Base-by-base conservation (phyloP, 2,888 invertebrate genomes). In the Luffia ferchaultella region DNA sequence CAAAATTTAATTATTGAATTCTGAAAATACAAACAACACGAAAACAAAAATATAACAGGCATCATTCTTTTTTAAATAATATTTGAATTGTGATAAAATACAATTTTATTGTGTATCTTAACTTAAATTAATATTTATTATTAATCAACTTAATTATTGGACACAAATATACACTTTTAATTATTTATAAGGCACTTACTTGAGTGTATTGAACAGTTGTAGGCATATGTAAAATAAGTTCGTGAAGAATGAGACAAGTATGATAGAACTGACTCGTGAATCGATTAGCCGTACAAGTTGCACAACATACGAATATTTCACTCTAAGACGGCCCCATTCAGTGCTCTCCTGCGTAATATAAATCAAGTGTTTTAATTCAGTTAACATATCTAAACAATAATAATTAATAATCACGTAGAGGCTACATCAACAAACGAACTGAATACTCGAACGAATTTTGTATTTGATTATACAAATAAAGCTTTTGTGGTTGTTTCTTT, bases 191-290 rank as follows among this genome's bases (percentile, higher is more conserved):
- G 15, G 20, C 15, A 48, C 48, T 41, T 18, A 48, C 48, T 48
- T 48, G 18, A 48, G 48, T 2, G 42, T 41, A 18, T 48, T 48
- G 17, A 48, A 48, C 40, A 48, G 40, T 42, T 48, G 48, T 15
- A 48, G 16, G 18, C 48, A 48, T 3, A 48, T 48, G 17, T 41
- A 48, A n/a, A 42, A 48, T 42, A 48, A 42, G 18, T 48, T 48
- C 2, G 48, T 42, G 16, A 48, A 48, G 41, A 48, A 48, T n/a
- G 48, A 48, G 12, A 48, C 41, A 9, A 48, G 17, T 16, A 42
- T 48, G 12, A 42, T 42, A 18, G 18, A 16, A 15, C 18, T 48
- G 7, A 48, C n/a, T 41, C 48, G 16, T 7, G 3, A 16, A 42
- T 48, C 48, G 9, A 48, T 18, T 2, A 40, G 16, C 17, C 41